Percentiles rank a stretch among this genome's conserved stretches.
These are phyloP conservation scores for Aythya baeri DNA, from an alignment of 2,113 vertebrate genomes.

Conservation along the genomic window DNA sequence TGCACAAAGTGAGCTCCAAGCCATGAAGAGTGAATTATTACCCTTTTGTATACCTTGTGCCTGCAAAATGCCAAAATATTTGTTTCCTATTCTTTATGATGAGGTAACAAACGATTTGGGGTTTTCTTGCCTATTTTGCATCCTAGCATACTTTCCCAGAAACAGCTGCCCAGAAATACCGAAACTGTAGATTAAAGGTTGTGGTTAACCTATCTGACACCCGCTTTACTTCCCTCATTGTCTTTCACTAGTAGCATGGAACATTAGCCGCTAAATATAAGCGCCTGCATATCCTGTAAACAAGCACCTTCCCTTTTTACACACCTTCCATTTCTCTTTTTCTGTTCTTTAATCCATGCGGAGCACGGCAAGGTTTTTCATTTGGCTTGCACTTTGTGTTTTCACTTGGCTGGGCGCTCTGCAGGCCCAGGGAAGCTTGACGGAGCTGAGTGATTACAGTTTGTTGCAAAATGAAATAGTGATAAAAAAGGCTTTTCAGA, in stretches of 20 bases:
- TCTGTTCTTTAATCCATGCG: background rate
- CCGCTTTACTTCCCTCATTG: background rate
- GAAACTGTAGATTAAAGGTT: background rate
- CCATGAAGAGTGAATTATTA: background rate
- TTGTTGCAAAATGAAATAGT: background rate
- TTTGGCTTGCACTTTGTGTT: background rate
- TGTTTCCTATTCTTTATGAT: background rate
- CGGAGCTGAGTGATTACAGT: accelerated
- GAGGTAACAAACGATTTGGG: background rate
- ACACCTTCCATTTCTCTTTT: background rate
- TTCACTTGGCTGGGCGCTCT: background rate
- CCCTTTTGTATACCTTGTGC: background rate
- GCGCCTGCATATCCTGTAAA: background rate
- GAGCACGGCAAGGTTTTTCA: background rate
- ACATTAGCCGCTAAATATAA: background rate
- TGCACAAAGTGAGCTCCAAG: background rate
- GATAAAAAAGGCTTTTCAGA: background rate
- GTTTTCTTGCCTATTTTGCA: background rate
- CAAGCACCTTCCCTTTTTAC: background rate
- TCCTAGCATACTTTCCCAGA: background rate
- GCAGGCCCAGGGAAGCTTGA: background rate
- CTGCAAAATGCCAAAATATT: background rate
- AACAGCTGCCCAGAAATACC: background rate
- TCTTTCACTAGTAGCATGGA: background rate
- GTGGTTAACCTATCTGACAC: background rate